Conservation (phyloP, 2,888 invertebrate species). For the Nasonovia ribisnigri region DNA sequence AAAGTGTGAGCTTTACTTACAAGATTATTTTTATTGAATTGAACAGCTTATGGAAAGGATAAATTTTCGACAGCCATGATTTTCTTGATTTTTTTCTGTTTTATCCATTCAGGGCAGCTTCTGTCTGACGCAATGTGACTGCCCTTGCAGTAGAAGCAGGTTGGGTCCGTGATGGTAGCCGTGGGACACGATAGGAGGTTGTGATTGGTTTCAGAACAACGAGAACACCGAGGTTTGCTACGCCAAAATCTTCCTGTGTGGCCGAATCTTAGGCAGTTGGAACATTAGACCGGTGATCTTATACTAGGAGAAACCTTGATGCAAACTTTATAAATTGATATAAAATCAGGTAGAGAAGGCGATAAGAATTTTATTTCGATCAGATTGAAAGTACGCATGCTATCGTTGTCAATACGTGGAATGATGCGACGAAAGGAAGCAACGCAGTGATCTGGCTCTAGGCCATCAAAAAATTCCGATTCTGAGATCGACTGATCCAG, state of each 20-base stretch:
- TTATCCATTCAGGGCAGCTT: neutral
- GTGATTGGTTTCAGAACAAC: neutral
- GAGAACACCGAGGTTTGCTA: neutral
- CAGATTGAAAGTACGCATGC: neutral
- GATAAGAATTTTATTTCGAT: neutral
- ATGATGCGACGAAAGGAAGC: slow-evolving; percentile 13
- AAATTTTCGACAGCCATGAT: neutral
- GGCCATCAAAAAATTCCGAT: neutral
- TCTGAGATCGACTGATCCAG: neutral
- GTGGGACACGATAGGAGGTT: neutral
- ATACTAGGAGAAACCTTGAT: neutral
- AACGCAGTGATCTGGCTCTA: neutral
- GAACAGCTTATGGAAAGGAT: neutral
- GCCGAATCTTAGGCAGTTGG: neutral
- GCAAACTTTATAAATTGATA: neutral
- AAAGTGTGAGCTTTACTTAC: neutral
- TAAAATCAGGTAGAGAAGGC: neutral
- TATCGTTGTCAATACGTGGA: neutral
- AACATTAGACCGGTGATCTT: neutral
- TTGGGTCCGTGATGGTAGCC: neutral
- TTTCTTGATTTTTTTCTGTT: slow-evolving; percentile 4
- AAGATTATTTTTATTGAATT: neutral
- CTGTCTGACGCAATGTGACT: neutral
- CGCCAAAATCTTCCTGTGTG: neutral
- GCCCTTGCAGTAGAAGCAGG: neutral